Evolutionary conservation across 2,113 vertebrate genomes (phyloP).

Genomic region (Ictidomys tridecemlineatus): DNA sequence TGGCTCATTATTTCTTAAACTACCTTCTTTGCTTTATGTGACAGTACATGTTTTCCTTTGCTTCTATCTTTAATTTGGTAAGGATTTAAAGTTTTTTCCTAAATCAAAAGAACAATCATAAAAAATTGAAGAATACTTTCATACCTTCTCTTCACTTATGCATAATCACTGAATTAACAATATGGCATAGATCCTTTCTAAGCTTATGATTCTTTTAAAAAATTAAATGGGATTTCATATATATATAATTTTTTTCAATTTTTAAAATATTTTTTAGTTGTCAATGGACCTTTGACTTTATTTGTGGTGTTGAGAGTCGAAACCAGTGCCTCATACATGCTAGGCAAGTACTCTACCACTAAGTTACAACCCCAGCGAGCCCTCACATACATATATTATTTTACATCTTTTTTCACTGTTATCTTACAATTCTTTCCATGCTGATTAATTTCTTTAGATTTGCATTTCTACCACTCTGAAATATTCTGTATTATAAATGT

Average conservation of each 20-base stretch:
- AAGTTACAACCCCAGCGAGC: too few relatives aligned
- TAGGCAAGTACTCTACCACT: too few relatives aligned
- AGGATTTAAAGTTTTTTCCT: neutral
- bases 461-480: neutral
- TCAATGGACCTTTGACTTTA: too few relatives aligned
- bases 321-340: too few relatives aligned
- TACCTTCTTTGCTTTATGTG: conserved; percentile 30
- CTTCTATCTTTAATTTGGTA: neutral
- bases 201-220: neutral
- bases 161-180: neutral
- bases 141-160: neutral
- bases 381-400: neutral
- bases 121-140: neutral
- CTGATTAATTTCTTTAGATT: neutral
- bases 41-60: neutral
- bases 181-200: neutral
- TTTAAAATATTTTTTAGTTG: too few relatives aligned
- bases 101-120: neutral
- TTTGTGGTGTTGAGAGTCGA: too few relatives aligned
- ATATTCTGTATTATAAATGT: neutral
- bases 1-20: neutral
- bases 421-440: neutral
- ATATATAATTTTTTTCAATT: too few relatives aligned
- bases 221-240: neutral
- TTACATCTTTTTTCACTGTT: neutral